Percentiles rank a stretch among this genome's conserved stretches.
Evolutionary conservation across 2,797 vertebrate genomes (phyloP).

Genomic region (Argentina silus): DNA sequence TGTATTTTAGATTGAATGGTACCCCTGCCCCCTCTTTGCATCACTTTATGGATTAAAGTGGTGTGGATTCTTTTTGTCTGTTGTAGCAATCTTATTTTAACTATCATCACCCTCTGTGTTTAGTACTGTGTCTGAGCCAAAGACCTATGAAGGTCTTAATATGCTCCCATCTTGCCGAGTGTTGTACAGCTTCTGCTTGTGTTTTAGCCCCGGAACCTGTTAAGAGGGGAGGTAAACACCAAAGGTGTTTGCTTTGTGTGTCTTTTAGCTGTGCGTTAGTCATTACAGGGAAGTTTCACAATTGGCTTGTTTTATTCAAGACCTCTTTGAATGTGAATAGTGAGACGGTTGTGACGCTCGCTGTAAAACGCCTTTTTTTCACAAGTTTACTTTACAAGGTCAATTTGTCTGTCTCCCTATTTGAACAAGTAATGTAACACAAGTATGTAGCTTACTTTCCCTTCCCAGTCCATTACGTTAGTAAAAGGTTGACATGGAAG

Average conservation of each 20-base stretch:
- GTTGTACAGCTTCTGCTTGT: conserved; percentile 22
- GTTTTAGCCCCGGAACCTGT: neutral
- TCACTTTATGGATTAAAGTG: conserved; percentile 22
- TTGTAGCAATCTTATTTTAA: conserved; percentile 9
- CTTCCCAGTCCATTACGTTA: neutral
- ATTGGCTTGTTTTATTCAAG: neutral
- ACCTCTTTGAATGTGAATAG: neutral
- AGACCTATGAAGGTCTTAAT: conserved; percentile 10
- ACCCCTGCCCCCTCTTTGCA: conserved; percentile 7
- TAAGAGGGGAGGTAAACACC: conserved; percentile 32
- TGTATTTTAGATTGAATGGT: neutral
- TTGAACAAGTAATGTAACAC: too few species aligned
- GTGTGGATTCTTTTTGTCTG: neutral
- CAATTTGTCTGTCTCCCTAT: neutral
- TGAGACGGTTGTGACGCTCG: neutral
- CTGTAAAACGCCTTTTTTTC: neutral
- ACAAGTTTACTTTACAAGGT: neutral
- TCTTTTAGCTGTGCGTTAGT: neutral
- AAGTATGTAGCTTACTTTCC: neutral
- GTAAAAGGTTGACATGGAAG: neutral
- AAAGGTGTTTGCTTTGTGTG: neutral
- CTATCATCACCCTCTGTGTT: conserved; percentile 5
- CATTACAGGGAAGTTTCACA: neutral
- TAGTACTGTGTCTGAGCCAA: conserved; percentile 20
- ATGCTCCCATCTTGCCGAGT: conserved; percentile 2